A percentile compares a stretch with the other conserved stretches of the same genome.
Evolutionary conservation across 1,140 invertebrate genomes (phyloP).

Genomic region (Melitaea cinxia): DNA sequence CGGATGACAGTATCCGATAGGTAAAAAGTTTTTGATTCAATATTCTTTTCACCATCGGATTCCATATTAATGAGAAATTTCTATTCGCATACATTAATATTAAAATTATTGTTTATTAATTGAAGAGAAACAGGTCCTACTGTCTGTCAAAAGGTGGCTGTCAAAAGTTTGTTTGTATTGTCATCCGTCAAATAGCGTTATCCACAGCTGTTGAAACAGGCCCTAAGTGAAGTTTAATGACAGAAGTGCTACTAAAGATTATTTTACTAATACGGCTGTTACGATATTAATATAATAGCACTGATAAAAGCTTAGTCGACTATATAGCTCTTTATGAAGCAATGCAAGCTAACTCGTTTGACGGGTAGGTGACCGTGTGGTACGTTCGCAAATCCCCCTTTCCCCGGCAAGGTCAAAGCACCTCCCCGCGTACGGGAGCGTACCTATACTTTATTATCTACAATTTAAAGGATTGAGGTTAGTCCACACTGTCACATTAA

Average conservation of each 20-base stretch:
- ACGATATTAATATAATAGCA: slow-evolving; percentile 9
- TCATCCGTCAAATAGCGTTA: no score
- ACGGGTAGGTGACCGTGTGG: slow-evolving; percentile 60
- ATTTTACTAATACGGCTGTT: not conserved
- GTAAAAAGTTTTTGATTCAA: no score
- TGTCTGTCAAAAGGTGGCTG: no score
- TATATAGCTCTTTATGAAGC: slow-evolving; percentile 23
- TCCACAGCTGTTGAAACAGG: no score
- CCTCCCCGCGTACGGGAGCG: slow-evolving; percentile 42
- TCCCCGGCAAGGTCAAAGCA: slow-evolving; percentile 70
- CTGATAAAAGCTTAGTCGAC: slow-evolving; percentile 3
- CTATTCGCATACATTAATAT: no score
- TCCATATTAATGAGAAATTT: no score
- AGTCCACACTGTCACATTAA: not conserved
- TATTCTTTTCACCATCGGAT: no score
- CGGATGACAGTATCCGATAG: no score
- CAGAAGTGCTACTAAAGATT: not conserved
- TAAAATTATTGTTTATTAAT: no score
- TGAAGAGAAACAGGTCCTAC: no score
- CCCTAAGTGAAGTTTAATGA: not conserved
- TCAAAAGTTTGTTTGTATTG: no score
- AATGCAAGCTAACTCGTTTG: slow-evolving; percentile 37
- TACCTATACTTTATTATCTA: slow-evolving; percentile 14
- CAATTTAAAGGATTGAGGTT: slow-evolving; percentile 1
- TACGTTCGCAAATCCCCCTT: slow-evolving; percentile 42